Base-by-base conservation (phyloP, 2,888 invertebrate species). In the Pristionchus arcanus region DNA sequence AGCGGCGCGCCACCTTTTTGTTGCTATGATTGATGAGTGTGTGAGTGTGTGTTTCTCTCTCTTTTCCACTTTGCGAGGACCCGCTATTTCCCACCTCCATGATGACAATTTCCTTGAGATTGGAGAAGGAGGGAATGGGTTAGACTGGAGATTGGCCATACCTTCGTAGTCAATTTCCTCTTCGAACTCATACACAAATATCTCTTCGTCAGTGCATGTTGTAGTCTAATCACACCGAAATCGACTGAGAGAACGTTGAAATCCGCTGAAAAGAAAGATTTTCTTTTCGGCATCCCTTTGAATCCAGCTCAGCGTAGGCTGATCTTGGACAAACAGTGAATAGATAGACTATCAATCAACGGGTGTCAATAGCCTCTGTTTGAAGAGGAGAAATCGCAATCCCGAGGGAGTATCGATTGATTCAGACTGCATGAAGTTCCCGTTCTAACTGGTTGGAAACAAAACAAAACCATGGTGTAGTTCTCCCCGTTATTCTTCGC, bases 231-330 rank as follows among this genome's bases (percentile, higher is more conserved):
- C 19, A 87, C 34, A 59, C 87, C 87, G 53, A 87, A 87, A 53
- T 71, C 87, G 42, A 59, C 87, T 13, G 87, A 71, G 28, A 71
- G 53, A 9, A 87, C 87, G 71, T 71, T 71, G 87, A 87, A 87
- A 34, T 87, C 87, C 19, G 87, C 87, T 87, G 87, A 42, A 87
- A 87, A n/a, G 11, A 28, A 21, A 9, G 31, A 55, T 49, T 53
- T 42, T 55, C 3, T 84, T 25, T 11, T 31, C 21, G 25, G 2
- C 5, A 55, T 28, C 71, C 19, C 31, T 9, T 34, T 34, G 31
- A 71, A 28, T 34, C 71, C 7, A 31, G 16, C n/a, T 16, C 15
- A 34, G 71, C 16, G 19, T 34, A 16, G 71, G 13, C 28, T 34
- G 71, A 71, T 71, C 31, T 34, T 34, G 71, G 34, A 25, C 77